Evolutionary conservation across 35 echinoderm and acorn worm species (phyloP).

Genomic region (Ptychodera flava): DNA sequence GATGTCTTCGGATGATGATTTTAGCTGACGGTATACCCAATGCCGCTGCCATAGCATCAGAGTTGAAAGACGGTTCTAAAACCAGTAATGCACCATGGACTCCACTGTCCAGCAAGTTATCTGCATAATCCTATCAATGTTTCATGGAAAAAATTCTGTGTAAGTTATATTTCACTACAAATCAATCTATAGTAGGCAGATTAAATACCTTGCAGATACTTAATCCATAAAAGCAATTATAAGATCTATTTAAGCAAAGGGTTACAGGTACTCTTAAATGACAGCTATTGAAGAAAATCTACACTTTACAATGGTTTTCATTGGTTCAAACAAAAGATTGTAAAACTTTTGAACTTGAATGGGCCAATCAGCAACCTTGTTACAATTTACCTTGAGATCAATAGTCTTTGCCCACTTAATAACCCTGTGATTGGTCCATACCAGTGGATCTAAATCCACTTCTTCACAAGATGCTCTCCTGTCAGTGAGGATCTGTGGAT

Average conservation of each 20-base stretch:
- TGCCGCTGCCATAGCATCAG: constrained; percentile 83
- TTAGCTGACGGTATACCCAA: constrained; percentile 91
- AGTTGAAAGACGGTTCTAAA: constrained; percentile 87
- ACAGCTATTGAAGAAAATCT: too few species aligned
- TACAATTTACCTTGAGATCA: constrained; percentile 69
- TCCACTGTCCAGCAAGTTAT: constrained; percentile 88
- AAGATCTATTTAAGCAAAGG: too few species aligned
- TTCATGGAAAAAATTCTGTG: neutral
- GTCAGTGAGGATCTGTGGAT: constrained; percentile 52
- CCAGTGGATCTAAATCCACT: constrained; percentile 78
- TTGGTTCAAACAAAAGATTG: too few species aligned
- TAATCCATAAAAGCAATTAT: too few species aligned
- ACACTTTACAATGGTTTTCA: too few species aligned
- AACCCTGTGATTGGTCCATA: constrained; percentile 85
- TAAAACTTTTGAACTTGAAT: too few species aligned
- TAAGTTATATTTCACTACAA: neutral
- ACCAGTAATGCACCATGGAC: constrained; percentile 94
- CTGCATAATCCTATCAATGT: constrained; percentile 78
- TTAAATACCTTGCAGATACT: too few species aligned
- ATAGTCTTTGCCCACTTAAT: constrained; percentile 87
- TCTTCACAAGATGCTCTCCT: constrained; percentile 76
- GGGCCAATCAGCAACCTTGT: neutral
- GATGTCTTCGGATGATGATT: constrained; percentile 79
- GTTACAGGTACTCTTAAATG: too few species aligned
- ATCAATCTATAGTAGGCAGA: too few species aligned